Base-by-base conservation (phyloP, 1,140 invertebrate species). In the Bombus consobrinus region DNA sequence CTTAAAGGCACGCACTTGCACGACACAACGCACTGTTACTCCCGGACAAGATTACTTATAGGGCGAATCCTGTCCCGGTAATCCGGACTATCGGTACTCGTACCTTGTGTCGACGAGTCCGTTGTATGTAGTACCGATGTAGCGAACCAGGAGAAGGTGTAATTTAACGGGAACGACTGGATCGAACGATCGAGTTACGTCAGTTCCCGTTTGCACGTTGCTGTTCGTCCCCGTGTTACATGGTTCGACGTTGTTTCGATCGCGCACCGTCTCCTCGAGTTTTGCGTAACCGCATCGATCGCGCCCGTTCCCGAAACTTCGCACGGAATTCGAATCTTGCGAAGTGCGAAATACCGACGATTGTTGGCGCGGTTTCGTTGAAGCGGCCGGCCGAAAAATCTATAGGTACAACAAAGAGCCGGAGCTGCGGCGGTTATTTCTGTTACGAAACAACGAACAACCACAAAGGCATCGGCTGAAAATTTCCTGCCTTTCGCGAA, bases 141-240 rank as follows among this genome's bases (percentile, higher is more conserved):
- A 89, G 77, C 72, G 76, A 85, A 57, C 47, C 87, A 39, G 83
- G 73, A 75, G 88, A 85, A 90, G 89, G 88, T 90, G 89, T 89
- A 91, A 91, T 91, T 91, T 91, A 91, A 91, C 90, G 90, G 90
- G 87, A 90, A 91, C 83, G 59, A 77, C 77, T 72, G 74, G 79
- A 91, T 91, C 90, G 87, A 90, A 91, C 71, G 86, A n/a, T n/a
- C 64, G 32, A 32, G 64, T 66, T 90, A 90, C 87, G 89, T 91
- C 87, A 89, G 82, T 91, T 91, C 83, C 90, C 90, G 90, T 89
- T 90, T 87, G 62, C 53, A 37, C 68, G 15, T 10, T 43, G 39
- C 59, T 32, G 22, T 34, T 18, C 74, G 57, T 32, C 28, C 28
- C 59, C 47, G 47, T 53, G 47, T 53, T 53, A 53, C 47, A 53